Percentiles rank a stretch among this genome's conserved stretches.
Evolutionary conservation across 2,888 invertebrate genomes (phyloP).

Genomic region (Caenorhabditis uteleia): DNA sequence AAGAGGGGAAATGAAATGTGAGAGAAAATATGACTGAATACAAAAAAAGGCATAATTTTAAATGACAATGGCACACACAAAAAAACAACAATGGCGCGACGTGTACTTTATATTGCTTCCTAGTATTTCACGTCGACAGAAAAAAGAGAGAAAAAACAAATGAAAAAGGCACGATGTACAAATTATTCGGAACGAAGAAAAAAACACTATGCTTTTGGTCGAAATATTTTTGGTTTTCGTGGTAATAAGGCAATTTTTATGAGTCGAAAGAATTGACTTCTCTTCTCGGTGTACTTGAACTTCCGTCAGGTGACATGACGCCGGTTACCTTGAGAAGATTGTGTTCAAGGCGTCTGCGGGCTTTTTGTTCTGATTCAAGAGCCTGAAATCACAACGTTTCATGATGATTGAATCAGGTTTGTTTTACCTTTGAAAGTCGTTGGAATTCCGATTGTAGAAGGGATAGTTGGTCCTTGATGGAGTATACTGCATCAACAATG

Average conservation of each 20-base stretch:
- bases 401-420: neutral
- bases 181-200: neutral
- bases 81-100: too few relatives aligned
- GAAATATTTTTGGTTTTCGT: neutral
- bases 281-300: slow-evolving; percentile 14
- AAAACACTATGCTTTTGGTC: neutral
- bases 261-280: slow-evolving; percentile 33
- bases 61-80: too few relatives aligned
- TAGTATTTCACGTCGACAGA: too few relatives aligned
- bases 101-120: too few relatives aligned
- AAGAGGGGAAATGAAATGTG: too few relatives aligned
- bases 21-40: too few relatives aligned
- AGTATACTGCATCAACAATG: slow-evolving; percentile 81
- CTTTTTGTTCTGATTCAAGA: slow-evolving; percentile 78
- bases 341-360: slow-evolving; percentile 73
- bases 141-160: too few relatives aligned
- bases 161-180: too few relatives aligned
- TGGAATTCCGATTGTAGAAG: slow-evolving; percentile 73
- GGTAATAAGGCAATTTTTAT: neutral
- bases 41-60: too few relatives aligned
- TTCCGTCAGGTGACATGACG: slow-evolving; percentile 30
- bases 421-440: slow-evolving; percentile 69
- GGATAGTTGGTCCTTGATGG: slow-evolving; percentile 80
- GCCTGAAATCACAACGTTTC: slow-evolving; percentile 69
- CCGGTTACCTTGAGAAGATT: slow-evolving; percentile 23